A percentile compares a stretch with the other conserved stretches of the same genome.
phyloP scores from a whole-genome alignment of 2,797 vertebrate species.

The Galagoides demidoff region DNA sequence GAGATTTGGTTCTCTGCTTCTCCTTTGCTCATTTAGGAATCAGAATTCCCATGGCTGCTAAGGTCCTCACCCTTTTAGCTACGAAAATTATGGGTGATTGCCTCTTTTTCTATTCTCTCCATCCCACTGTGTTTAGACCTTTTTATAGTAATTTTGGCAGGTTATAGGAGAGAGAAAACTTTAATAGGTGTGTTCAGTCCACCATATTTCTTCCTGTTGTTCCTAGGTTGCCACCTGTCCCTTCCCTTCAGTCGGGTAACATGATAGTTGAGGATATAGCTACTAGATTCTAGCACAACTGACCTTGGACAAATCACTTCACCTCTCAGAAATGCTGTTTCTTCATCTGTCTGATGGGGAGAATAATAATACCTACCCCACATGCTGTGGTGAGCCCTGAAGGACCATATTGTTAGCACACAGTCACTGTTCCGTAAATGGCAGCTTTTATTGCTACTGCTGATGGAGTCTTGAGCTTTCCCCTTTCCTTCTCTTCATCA shows the following conservation, averaged over 20 bases:
- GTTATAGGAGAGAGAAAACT: constrained; percentile 10
- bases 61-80: not conserved
- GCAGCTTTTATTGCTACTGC: not conserved
- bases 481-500: not conserved
- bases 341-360: not conserved
- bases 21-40: not conserved
- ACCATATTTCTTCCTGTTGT: not conserved
- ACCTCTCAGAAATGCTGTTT: not conserved
- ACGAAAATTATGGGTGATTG: not conserved
- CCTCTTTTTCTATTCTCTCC: not conserved
- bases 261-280: not conserved
- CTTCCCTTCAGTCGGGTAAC: not conserved
- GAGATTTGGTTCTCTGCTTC: not conserved
- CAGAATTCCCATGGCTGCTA: not conserved
- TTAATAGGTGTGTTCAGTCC: not conserved
- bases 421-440: not conserved
- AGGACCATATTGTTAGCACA: not conserved
- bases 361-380: not conserved
- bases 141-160: not conserved
- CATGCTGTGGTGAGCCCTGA: not conserved
- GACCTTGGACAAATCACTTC: not conserved
- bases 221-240: not conserved
- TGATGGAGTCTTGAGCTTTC: not conserved
- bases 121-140: not conserved
- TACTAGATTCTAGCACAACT: not conserved